phyloP scores from a whole-genome alignment of 2,113 vertebrate species.

The Hippocampus abdominalis region DNA sequence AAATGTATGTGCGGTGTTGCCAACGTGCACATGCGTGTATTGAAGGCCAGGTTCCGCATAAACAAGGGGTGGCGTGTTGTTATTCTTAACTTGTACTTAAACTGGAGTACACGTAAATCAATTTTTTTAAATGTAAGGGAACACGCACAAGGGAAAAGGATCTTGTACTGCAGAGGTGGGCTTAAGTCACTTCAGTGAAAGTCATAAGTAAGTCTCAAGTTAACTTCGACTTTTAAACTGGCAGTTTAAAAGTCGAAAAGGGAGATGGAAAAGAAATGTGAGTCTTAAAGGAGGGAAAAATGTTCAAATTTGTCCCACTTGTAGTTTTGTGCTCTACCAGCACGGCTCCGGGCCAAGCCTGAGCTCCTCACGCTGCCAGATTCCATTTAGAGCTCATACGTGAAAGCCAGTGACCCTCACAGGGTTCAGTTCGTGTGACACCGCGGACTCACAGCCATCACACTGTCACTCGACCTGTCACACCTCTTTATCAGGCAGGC shows the following conservation, averaged over 20 bases:
- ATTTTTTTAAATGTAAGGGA: background rate
- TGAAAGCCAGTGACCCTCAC: background rate
- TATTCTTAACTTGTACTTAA: background rate
- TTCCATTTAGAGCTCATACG: background rate
- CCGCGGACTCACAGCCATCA: slow-evolving; percentile 14
- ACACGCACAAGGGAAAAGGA: background rate
- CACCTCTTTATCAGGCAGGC: slow-evolving; percentile 23
- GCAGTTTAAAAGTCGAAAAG: too few species aligned
- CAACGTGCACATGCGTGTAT: background rate
- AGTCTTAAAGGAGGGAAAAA: background rate
- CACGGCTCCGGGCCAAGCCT: background rate
- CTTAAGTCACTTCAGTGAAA: background rate
- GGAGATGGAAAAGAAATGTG: too few species aligned
- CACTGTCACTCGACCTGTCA: slow-evolving; percentile 16
- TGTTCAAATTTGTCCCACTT: background rate
- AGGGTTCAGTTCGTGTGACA: slow-evolving; percentile 8
- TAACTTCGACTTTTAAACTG: background rate
- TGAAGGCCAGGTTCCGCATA: background rate
- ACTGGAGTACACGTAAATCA: background rate
- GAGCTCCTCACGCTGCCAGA: background rate
- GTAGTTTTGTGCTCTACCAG: background rate
- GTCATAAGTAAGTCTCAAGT: background rate
- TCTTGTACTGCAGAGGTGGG: background rate
- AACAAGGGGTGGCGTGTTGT: background rate
- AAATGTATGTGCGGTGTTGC: background rate